phyloP scores from a whole-genome alignment of 2,888 invertebrate species.

The Leptarthrus brevirostris region DNA sequence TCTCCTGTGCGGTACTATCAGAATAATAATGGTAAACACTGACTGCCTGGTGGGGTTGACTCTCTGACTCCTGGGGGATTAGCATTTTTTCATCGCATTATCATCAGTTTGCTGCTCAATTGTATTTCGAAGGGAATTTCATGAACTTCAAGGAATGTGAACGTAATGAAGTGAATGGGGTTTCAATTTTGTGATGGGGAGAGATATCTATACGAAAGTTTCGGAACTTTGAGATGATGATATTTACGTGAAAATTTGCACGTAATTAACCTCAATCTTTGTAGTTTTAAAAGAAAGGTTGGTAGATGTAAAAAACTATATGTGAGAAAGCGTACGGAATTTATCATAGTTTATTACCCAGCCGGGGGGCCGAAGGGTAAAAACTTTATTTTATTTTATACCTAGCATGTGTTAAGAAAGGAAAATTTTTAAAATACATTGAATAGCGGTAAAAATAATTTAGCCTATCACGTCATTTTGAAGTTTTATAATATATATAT shows the following conservation, averaged over 20 bases:
- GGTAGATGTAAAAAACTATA: too few relatives aligned
- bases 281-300: too few relatives aligned
- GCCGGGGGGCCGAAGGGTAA: too few relatives aligned
- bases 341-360: too few relatives aligned
- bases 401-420: too few relatives aligned
- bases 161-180: neutral
- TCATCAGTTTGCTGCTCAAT: constrained; percentile 16
- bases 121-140: neutral
- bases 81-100: constrained; percentile 30
- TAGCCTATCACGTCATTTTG: too few relatives aligned
- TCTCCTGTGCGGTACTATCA: constrained; percentile 10
- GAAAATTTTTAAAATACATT: too few relatives aligned
- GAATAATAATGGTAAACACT: constrained; percentile 43
- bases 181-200: neutral
- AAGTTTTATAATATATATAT: too few relatives aligned
- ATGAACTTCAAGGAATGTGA: neutral
- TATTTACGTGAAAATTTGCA: neutral
- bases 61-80: neutral
- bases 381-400: too few relatives aligned
- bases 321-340: too few relatives aligned
- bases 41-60: neutral
- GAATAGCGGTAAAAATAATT: too few relatives aligned
- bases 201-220: neutral
- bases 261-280: too few relatives aligned
- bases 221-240: neutral